Evolutionary conservation across 2,113 vertebrate species (phyloP).

Genomic region (Corydoras maculifer): DNA sequence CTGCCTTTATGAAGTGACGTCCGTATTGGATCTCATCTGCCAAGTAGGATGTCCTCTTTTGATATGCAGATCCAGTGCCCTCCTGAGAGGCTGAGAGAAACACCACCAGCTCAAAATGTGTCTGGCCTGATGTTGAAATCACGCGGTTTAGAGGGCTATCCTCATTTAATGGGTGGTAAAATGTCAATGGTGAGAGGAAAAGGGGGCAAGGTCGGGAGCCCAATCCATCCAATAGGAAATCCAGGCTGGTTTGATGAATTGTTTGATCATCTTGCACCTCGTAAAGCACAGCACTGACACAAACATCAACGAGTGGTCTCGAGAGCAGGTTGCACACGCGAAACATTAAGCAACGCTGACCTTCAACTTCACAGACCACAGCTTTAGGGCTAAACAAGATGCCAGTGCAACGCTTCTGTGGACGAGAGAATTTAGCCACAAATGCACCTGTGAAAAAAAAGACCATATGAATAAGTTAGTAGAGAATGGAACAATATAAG

Average conservation of each 20-base stretch:
- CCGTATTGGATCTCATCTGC: conserved; percentile 83
- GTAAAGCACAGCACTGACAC: conserved; percentile 83
- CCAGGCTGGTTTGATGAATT: conserved; percentile 81
- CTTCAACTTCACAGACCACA: conserved; percentile 73
- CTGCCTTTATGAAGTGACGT: conserved; percentile 72
- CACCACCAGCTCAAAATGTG: conserved; percentile 84
- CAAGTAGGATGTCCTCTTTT: conserved; percentile 91
- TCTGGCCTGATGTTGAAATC: conserved; percentile 68
- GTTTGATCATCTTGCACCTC: conserved; percentile 78
- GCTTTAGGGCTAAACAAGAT: conserved; percentile 86
- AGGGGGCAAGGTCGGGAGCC: conserved; percentile 78
- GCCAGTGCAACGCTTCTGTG: conserved; percentile 84
- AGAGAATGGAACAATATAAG: too few relatives aligned
- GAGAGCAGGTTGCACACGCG: conserved; percentile 84
- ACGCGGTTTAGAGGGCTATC: conserved; percentile 78
- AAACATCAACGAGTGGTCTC: conserved; percentile 79
- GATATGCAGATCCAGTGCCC: conserved; percentile 85
- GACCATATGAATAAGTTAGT: neutral
- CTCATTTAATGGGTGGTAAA: conserved; percentile 75
- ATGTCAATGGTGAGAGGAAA: conserved; percentile 89
- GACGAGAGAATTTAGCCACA: conserved; percentile 94
- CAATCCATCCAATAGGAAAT: conserved; percentile 80
- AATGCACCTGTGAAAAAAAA: conserved; percentile 79
- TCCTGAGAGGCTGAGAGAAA: conserved; percentile 90
- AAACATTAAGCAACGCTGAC: conserved; percentile 79